Percentiles rank a stretch among this genome's conserved stretches.
These are phyloP conservation scores for Poecilia gillii DNA, from an alignment of 2,797 vertebrate genomes.

Conservation along the genomic window DNA sequence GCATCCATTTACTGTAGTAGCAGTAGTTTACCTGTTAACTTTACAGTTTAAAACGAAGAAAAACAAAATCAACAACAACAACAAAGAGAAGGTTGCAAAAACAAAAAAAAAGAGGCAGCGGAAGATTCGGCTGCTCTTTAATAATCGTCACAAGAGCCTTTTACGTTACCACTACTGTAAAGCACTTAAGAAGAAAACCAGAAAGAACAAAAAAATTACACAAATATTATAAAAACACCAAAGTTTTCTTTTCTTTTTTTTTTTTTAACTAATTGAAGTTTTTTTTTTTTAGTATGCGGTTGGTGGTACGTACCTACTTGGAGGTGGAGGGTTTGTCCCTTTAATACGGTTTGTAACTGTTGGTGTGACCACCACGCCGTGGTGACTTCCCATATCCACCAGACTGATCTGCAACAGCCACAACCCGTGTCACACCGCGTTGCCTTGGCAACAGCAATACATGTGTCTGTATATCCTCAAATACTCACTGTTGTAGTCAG, in stretches of 20 bases:
- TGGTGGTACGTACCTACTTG: constrained; percentile 88
- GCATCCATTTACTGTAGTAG: constrained; percentile 92
- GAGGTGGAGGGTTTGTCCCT: constrained; percentile 85
- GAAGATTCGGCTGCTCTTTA: constrained; percentile 91
- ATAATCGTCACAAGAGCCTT: constrained; percentile 88
- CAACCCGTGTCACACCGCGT: not conserved
- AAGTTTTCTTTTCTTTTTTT: constrained; percentile 57
- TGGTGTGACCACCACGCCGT: constrained; percentile 96
- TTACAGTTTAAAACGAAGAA: constrained; percentile 88
- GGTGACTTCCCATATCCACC: constrained; percentile 98
- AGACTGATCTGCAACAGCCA: constrained; percentile 88
- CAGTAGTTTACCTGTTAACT: constrained; percentile 99
- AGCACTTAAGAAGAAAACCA: constrained; percentile 95
- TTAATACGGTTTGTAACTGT: constrained; percentile 99
- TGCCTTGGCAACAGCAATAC: not conserved
- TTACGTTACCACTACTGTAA: constrained; percentile 95
- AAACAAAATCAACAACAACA: constrained; percentile 17
- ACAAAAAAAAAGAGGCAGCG: constrained; percentile 82
- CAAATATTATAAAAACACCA: constrained; percentile 82
- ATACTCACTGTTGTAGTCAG: constrained; percentile 95
- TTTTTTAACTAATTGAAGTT: constrained; percentile 54
- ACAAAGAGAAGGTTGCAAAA: constrained; percentile 84
- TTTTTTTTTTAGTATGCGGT: constrained; percentile 25
- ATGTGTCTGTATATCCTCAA: not conserved
- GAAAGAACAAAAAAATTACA: constrained; percentile 82